Conservation (phyloP, 1,140 invertebrate genomes). For the Acyrthosiphon pisum region DNA sequence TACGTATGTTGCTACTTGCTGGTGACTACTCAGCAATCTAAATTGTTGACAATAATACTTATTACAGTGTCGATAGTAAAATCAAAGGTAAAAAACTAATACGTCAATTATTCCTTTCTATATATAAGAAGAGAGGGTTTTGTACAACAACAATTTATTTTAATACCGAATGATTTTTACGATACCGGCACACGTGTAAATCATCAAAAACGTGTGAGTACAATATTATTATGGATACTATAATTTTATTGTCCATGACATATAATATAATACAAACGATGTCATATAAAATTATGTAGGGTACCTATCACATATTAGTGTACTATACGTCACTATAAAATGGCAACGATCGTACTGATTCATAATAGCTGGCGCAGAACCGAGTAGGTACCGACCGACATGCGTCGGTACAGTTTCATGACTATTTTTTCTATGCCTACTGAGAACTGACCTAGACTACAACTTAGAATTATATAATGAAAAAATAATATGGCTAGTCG, state of each 20-base stretch:
- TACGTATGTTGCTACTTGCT: no score
- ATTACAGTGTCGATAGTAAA: background rate
- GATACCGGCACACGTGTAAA: background rate
- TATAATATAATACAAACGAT: no score
- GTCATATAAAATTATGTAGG: no score
- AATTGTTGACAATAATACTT: background rate
- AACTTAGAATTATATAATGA: background rate
- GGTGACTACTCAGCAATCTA: background rate
- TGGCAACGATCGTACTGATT: no score
- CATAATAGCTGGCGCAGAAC: background rate
- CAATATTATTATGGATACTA: background rate
- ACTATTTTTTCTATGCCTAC: background rate
- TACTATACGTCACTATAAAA: no score
- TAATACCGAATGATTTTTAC: background rate
- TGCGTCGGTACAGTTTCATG: background rate
- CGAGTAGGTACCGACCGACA: background rate
- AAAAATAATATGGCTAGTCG: background rate
- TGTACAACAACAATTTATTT: background rate
- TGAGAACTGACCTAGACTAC: background rate
- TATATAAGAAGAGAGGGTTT: background rate
- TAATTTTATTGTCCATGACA: background rate
- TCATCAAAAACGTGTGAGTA: background rate
- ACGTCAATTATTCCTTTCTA: background rate
- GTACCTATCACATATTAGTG: no score
- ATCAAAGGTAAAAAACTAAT: background rate